Base-by-base conservation (phyloP, 2,113 vertebrate genomes). In the Pogonocichla stellata region DNA sequence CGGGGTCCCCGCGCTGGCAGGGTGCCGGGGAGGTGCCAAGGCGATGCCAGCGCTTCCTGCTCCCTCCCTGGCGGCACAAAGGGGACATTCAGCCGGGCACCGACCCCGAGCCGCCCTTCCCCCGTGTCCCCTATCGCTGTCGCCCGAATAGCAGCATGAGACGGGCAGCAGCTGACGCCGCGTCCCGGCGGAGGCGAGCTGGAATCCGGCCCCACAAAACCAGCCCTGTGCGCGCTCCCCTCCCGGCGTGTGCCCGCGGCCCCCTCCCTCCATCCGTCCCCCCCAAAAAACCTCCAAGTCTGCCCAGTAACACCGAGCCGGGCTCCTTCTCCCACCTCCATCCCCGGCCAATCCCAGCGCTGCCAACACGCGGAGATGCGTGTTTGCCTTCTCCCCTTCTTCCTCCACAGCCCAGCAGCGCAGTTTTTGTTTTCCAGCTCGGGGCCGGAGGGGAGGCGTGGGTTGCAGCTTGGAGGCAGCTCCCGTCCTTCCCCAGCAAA, bases 131-230 rank as follows among this genome's bases (percentile, higher is more conserved):
- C 78, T 10, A 47, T 92, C 70, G 65, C 91, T 19, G 51, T 80
- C 66, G 77, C 92, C 85, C 82, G 31, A 36, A 65, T 16, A 78
- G 95, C 92, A 40, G 89, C 82, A 45, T 53, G 85, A 71, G 69
- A 80, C 56, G 82, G 51, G 43, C 62, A 88, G 95, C 80, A 69
- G 90, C 92, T 90, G 93, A 77, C 40, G n/a, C 88, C 23, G 61
- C 71, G 95, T 75, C 86, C 78, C 84, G 69, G 92, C 85, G 86
- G 90, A 91, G 90, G 90, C 78, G 86, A 88, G 23, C 54, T 84
- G 97, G 92, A 91, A 93, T 94, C 95, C 86, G 67, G 78, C 96
- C 34, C 56, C 95, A 96, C 95, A 96, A 96, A 96, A 88, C 94
- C 2, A 74, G 86, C 77, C 45, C 94, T 96, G 90, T 96, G n/a